Base-by-base conservation (phyloP, 2,888 invertebrate genomes). In the Dicroscelio sp. region DNA sequence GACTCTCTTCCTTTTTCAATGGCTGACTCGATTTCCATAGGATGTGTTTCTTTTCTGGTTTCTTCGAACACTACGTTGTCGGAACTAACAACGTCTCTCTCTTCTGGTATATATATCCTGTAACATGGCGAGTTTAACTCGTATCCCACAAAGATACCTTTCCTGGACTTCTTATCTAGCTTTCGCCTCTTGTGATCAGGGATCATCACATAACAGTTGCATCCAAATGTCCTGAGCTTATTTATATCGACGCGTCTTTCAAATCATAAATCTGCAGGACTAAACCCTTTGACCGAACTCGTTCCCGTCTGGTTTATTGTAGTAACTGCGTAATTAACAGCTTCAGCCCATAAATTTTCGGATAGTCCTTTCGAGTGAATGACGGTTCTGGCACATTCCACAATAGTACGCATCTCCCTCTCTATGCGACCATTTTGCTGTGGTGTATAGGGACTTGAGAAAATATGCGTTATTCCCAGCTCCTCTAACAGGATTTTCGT, bases 291-390 rank as follows among this genome's bases (percentile, higher is more conserved):
- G 30, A 90, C 76, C 12, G 88, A 78, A 52, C 94, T 94, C 20
- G 93, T 93, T 80, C 93, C 89, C n/a, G 94, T 94, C 69, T 93
- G 93, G 88, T 94, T 94, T n/a, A 94, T 65, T 43, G 94, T 94
- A 35, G 94, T 92, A 17, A 93, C 92, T 38, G 90, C 86, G 86
- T 94, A 92, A 75, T 93, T 94, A 17, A 93, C 91, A 86, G 91
- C 90, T 94, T 79, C 86, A 52, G 69, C 69, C 89, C 79, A 93
- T 69, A 80, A n/a, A 33, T 80, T 93, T 75, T 90, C 79, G 67
- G 90, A 67, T 35, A 94, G 38, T 60, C 83, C 69, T 69, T 69
- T 33, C 43, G 93, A 93, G 82, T 92, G 87, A 33, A 93, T 92
- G 14, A 30, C 30, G 1, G 60, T 14, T 10, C 60, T n/a, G 12